Conservation (phyloP, 2,797 vertebrate genomes). For the Hafferia zeledoni region DNA sequence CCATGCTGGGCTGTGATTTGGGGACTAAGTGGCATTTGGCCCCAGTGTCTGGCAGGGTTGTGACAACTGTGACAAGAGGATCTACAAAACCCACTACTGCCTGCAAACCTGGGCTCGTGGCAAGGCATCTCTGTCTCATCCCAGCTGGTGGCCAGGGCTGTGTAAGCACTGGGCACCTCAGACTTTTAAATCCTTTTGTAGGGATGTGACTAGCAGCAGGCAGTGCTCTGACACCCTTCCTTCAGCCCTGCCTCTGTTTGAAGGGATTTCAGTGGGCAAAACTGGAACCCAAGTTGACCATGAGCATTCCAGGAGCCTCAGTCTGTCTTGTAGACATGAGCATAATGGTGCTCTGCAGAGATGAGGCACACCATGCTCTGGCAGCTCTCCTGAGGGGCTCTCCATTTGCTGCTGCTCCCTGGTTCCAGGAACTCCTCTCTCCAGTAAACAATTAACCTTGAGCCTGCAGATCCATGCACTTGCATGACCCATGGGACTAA, state of each 20-base stretch:
- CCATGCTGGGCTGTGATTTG: not conserved
- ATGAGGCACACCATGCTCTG: accelerated
- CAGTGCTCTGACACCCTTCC: not conserved
- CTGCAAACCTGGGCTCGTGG: not conserved
- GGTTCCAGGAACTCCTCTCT: not conserved
- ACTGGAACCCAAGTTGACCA: not conserved
- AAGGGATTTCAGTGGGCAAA: not conserved
- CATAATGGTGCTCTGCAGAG: not conserved
- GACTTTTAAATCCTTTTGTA: not conserved
- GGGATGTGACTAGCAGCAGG: not conserved
- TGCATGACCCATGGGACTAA: accelerated
- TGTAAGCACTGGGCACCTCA: not conserved
- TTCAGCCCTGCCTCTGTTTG: not conserved
- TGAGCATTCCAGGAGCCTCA: not conserved
- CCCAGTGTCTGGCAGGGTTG: accelerated
- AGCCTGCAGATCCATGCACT: not conserved
- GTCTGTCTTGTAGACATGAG: not conserved
- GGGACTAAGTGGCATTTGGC: accelerated
- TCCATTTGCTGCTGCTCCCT: not conserved
- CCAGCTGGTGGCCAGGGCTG: not conserved
- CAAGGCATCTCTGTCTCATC: not conserved
- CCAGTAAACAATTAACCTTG: not conserved
- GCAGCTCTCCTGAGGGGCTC: not conserved
- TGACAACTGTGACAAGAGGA: accelerated
- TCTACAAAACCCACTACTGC: not conserved